phyloP scores from a whole-genome alignment of 2,113 vertebrate genomes.

The western clawed frog (Xenopus tropicalis) region UCB_Xtro_10.0 CM004445.2:105622501-105623000 shows the following conservation, averaged over 20 bases:
- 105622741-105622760: background rate
- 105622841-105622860: conserved; percentile 67
- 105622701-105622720: conserved; percentile 1
- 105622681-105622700: background rate
- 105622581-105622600: background rate
- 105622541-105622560: too few species aligned
- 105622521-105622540: too few species aligned
- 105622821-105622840: background rate
- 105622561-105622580: too few species aligned
- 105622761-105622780: background rate
- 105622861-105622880: conserved; percentile 87
- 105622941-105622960: background rate
- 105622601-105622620: conserved; percentile 6
- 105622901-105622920: conserved; percentile 37
- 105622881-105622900: conserved; percentile 92
- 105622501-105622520: too few species aligned
- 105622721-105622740: background rate
- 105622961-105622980: background rate
- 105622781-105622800: background rate
- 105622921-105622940: background rate
- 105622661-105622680: background rate
- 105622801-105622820: background rate
- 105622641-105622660: conserved; percentile 6
- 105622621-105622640: conserved; percentile 11
- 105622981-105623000: background rate